Conservation (phyloP, 2,797 vertebrate genomes). For the Naso thynnoides region DNA sequence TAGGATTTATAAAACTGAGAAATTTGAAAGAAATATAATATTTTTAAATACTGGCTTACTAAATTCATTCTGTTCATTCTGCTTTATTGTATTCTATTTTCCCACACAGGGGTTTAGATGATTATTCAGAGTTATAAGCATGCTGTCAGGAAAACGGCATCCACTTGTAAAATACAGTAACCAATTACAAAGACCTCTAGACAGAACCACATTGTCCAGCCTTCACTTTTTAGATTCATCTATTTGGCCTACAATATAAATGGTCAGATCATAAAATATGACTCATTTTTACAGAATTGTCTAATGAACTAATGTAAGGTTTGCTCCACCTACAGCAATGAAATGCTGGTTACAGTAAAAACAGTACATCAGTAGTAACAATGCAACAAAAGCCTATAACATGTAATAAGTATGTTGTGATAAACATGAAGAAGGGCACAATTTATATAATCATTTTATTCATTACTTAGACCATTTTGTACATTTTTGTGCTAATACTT, state of each 20-base stretch:
- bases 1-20: background rate
- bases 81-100: background rate
- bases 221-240: background rate
- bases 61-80: background rate
- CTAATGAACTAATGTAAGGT: background rate
- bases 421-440: background rate
- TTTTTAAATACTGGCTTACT: background rate
- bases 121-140: background rate
- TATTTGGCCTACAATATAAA: background rate
- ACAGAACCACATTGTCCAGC: no score
- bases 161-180: background rate
- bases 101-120: background rate
- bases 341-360: background rate
- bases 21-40: background rate
- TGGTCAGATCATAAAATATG: background rate
- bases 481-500: background rate
- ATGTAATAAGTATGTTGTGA: background rate
- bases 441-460: background rate
- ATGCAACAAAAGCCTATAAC: background rate
- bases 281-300: no score
- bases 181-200: background rate
- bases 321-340: no score
- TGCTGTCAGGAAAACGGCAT: background rate
- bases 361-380: background rate
- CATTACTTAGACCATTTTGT: background rate